Evolutionary conservation across 2,797 vertebrate genomes (phyloP), one percentile per base, ranked within the genome.

Genomic region (Alcedo atthis): DNA sequence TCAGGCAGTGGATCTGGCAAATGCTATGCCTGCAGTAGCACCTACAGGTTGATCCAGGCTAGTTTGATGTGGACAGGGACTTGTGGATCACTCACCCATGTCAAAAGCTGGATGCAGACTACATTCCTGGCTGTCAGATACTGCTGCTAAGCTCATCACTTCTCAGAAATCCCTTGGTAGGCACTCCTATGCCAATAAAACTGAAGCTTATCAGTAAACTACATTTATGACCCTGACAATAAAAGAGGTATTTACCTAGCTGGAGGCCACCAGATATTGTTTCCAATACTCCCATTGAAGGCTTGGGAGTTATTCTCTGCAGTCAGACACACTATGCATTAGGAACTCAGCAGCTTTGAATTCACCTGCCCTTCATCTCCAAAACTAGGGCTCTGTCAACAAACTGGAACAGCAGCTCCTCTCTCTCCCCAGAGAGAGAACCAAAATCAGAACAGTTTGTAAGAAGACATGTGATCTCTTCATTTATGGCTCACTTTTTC

Each of bases 71-170:
- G 37, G 63, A 61, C 63, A 62, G 46, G 63, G n/a, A 9, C 42
- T 69, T 35, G 16, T 26, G n/a, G 13, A 21, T 22, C 43, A 25
- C 22, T 37, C 20, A 35, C 1, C 40, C 6, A 2, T 17, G 37
- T 54, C 28, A 22, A 9, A 53, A 45, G 51, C 1, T 5, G 57
- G 35, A 25, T 0, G 0, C 9, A 15, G 53, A 7, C 57, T 57
- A 26, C 20, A 10, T 63, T 73, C 48, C 67, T 18, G 6, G 15
- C 6, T 63, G 33, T 21, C 57, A n/a, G 2, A 9, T 2, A 5
- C 6, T 55, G 30, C 32, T 45, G 28, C n/a, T 14, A 71, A 75
- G 30, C 8, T 6, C 37, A 42, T 15, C 7, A 2, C 5, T 53
- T 51, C 71, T n/a, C 66, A 59, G 49, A 30, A 70, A 37, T 10